Conservation (phyloP, 2,797 vertebrate species). For the Podarcis lilfordi region DNA sequence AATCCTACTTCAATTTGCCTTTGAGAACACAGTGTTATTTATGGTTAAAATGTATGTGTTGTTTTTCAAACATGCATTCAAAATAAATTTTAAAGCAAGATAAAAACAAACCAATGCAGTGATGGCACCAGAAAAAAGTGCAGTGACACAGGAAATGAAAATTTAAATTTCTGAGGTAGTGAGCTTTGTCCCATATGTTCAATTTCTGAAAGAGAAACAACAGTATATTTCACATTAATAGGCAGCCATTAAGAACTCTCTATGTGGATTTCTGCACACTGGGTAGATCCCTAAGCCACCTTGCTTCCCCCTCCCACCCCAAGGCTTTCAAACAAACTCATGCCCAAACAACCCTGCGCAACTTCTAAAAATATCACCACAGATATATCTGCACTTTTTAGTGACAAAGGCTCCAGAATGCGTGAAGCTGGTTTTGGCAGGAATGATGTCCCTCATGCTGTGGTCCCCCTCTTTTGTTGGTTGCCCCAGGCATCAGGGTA, state of each 20-base stretch:
- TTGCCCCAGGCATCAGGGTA: no score
- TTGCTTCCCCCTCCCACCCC: no score
- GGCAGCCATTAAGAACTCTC: neutral
- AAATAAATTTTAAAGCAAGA: neutral
- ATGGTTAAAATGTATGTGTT: neutral
- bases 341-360: no score
- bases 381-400: no score
- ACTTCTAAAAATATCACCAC: no score
- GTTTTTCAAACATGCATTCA: neutral
- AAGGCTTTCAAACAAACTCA: no score
- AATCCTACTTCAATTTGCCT: neutral
- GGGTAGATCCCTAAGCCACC: no score
- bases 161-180: neutral
- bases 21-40: neutral
- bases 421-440: no score
- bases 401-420: no score
- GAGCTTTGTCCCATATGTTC: neutral
- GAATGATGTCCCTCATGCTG: no score
- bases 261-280: no score
- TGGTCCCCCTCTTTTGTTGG: no score
- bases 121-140: neutral
- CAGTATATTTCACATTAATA: neutral
- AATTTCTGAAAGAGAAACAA: neutral
- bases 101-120: neutral
- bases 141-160: neutral